Evolutionary conservation across 2,797 vertebrate species (phyloP), one percentile per base, ranked within the genome.

Genomic region (Balearica regulorum): DNA sequence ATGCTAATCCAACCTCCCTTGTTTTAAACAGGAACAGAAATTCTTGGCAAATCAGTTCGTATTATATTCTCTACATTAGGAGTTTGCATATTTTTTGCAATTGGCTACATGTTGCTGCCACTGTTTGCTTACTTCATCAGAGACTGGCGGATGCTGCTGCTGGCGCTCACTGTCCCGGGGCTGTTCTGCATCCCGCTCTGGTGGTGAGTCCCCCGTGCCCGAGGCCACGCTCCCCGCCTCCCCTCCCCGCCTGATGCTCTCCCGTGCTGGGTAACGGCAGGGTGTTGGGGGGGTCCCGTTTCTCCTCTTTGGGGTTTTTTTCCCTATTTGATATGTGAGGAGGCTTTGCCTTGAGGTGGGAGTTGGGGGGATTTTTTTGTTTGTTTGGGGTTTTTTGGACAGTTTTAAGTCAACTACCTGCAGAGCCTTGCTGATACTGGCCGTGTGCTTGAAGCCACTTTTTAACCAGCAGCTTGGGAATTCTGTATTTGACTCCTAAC

Each of bases 51-150:
- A 85, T 97, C 97, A 20, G 96, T 98, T 66, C 98, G 99, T 89
- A 98, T 98, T 53, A 58, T 99, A 89, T 99, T 98, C 98, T 98
- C 98, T 92, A 99, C 99, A 0, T 96, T 98, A 88, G 99, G 99
- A n/a, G 97, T 98, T 87, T 98, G 98, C 96, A 92, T 98, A 66
- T 99, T 98, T 98, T 99, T 99, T 89, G 98, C 97, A 28, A 24
- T 97, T 43, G 99, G 99, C 96, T 99, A 99, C 98, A 99, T 99
- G 98, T 84, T 99, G 93, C 97, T 99, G 96, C 99, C 99, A 0
- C 96, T 99, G 80, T 90, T 98, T 57, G 99, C 98, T 35, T 99
- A 97, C 98, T 98, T 98, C 97, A 96, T 99, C 97, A 98, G 98
- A 97, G 98, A 98, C 96, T 99, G 99, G 99, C 97, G 98, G 98